Conservation (phyloP, 2,888 invertebrate species). For the Lomographa bimaculata region DNA sequence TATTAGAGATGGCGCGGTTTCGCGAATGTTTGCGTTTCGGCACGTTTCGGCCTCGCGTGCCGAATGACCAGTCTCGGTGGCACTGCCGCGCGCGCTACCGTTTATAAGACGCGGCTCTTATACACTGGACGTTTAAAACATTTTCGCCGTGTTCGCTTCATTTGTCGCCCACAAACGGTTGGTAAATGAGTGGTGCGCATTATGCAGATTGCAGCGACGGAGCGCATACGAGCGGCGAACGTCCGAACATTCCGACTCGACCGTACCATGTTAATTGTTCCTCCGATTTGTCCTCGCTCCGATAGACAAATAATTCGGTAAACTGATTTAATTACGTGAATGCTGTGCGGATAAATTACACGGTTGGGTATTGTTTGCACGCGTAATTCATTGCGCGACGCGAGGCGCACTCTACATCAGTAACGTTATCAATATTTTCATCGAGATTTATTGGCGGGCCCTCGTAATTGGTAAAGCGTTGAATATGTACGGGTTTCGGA, state of each 20-base stretch:
- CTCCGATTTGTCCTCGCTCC: slow-evolving; percentile 43
- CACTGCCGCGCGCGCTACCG: slow-evolving; percentile 28
- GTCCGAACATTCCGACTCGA: slow-evolving; percentile 32
- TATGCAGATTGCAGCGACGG: slow-evolving; percentile 68
- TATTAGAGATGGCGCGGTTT: slow-evolving; percentile 57
- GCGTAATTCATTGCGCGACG: slow-evolving; percentile 48
- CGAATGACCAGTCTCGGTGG: slow-evolving; percentile 38
- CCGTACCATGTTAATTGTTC: slow-evolving; percentile 57
- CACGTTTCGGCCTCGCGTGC: slow-evolving; percentile 35
- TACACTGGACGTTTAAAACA: slow-evolving; percentile 49
- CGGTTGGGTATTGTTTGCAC: slow-evolving; percentile 47
- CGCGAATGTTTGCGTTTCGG: slow-evolving; percentile 56
- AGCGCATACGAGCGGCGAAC: slow-evolving; percentile 48
- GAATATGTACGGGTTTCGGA: slow-evolving; percentile 37
- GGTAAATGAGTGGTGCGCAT: slow-evolving; percentile 68
- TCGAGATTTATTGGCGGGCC: slow-evolving; percentile 60
- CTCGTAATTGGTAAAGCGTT: slow-evolving; percentile 56
- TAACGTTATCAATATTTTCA: slow-evolving; percentile 66
- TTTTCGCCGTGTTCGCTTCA: slow-evolving; percentile 61
- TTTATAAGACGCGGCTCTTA: slow-evolving; percentile 39
- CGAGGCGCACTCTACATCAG: slow-evolving; percentile 43
- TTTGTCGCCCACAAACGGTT: slow-evolving; percentile 69
- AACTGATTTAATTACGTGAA: slow-evolving; percentile 56
- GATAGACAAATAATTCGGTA: slow-evolving; percentile 57
- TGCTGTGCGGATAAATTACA: slow-evolving; percentile 50